Conservation (phyloP, 1,140 invertebrate genomes). For the Eupeodes corollae region DNA sequence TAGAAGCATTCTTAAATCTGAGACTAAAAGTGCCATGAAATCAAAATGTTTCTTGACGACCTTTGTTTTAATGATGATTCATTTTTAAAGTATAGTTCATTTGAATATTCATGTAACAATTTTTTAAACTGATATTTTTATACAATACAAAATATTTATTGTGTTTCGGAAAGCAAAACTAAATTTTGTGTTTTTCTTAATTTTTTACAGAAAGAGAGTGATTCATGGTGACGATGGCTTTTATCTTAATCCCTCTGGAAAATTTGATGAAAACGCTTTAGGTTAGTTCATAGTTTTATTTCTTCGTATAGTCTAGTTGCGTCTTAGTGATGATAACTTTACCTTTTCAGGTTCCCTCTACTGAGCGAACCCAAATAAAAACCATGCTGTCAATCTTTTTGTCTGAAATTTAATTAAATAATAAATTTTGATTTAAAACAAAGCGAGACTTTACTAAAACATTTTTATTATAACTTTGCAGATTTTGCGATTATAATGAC, state of each 20-base stretch:
- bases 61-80: not conserved
- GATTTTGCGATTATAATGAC: not conserved
- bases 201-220: too few relatives aligned
- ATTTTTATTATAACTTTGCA: not conserved
- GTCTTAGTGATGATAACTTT: conserved; percentile 20
- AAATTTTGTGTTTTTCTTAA: not conserved
- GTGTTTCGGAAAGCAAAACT: not conserved
- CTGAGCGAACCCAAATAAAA: conserved; percentile 33
- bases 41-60: not conserved
- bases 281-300: not conserved
- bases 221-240: too few relatives aligned
- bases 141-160: not conserved
- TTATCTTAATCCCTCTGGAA: too few relatives aligned
- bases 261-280: too few relatives aligned
- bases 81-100: conserved; percentile 25
- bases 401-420: conserved; percentile 15
- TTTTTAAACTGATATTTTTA: conserved; percentile 22
- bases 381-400: conserved; percentile 28
- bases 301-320: not conserved
- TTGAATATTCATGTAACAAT: conserved; percentile 30
- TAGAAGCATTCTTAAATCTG: too few relatives aligned
- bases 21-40: not conserved
- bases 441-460: not conserved
- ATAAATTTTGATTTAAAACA: not conserved
- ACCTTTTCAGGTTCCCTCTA: conserved; percentile 29